phyloP scores from a whole-genome alignment of 37 sponge, comb jelly and placozoan genomes.

The Spongilla lacustris region DNA sequence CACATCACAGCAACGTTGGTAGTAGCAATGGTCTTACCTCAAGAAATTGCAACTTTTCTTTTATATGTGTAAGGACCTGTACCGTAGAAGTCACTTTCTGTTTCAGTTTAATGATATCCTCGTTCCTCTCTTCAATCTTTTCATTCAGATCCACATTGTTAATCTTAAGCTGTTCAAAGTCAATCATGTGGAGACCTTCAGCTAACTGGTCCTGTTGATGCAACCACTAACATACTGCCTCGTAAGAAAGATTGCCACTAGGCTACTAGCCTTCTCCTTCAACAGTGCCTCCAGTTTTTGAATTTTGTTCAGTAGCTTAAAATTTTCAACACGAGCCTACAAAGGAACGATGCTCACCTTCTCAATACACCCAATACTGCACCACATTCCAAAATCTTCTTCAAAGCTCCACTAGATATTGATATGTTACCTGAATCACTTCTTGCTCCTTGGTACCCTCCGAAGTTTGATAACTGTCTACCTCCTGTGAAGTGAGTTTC shows the following conservation, averaged over 20 bases:
- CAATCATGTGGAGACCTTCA: conserved; percentile 97
- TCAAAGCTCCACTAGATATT: background rate
- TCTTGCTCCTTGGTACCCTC: conserved; percentile 88
- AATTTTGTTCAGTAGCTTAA: conserved; percentile 85
- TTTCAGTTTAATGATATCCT: conserved; percentile 89
- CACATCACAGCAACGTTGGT: background rate
- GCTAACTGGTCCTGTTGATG: conserved; percentile 84
- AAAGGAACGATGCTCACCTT: background rate
- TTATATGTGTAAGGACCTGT: conserved; percentile 97
- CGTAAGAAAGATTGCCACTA: background rate
- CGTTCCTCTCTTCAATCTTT: conserved; percentile 98
- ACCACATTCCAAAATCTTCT: background rate
- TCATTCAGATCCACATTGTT: conserved; percentile 96
- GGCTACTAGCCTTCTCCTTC: conserved; percentile 71
- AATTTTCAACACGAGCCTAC: conserved; percentile 88
- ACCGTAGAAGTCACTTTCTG: conserved; percentile 95
- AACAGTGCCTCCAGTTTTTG: conserved; percentile 80
- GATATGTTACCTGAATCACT: conserved; percentile 44
- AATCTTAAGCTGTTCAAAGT: conserved; percentile 99
- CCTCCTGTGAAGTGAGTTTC: conserved; percentile 62
- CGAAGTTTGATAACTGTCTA: conserved; percentile 60
- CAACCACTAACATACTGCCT: background rate
- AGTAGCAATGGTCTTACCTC: conserved; percentile 44
- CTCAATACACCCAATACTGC: background rate
- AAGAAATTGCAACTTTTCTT: conserved; percentile 96